phyloP scores from a whole-genome alignment of 2,888 invertebrate genomes.

The Rhyacophila evoluta region DNA sequence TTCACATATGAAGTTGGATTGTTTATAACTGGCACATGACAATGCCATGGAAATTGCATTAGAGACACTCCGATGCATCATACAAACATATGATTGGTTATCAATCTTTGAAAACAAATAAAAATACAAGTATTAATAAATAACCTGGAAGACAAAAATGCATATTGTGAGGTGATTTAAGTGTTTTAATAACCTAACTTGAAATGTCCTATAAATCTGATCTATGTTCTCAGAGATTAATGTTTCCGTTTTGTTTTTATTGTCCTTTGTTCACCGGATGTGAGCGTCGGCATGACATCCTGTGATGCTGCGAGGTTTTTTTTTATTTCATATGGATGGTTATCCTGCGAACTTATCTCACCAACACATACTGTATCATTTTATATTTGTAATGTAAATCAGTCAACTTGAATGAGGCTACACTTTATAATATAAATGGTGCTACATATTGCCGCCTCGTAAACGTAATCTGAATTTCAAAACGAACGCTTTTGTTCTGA shows the following conservation, averaged over 20 bases:
- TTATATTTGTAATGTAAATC: slow-evolving; percentile 4
- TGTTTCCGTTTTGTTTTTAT: neutral
- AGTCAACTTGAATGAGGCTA: neutral
- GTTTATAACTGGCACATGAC: no score
- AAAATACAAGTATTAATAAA: no score
- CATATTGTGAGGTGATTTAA: no score
- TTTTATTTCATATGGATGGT: neutral
- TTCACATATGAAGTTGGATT: no score
- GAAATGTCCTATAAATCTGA: no score
- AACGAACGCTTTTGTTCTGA: neutral
- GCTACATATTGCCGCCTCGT: neutral
- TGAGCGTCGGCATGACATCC: slow-evolving; percentile 4
- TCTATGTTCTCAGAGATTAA: no score
- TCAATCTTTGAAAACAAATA: no score
- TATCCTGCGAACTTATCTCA: neutral
- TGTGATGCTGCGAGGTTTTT: neutral
- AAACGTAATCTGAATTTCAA: neutral
- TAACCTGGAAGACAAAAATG: no score
- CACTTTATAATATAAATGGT: neutral
- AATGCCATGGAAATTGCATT: no score
- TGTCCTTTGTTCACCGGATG: neutral
- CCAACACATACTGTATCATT: neutral
- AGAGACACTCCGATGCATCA: no score
- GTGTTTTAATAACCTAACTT: no score
- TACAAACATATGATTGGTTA: no score